phyloP scores from a whole-genome alignment of 2,113 vertebrate genomes.

The Thamnophis sirtalis region DNA sequence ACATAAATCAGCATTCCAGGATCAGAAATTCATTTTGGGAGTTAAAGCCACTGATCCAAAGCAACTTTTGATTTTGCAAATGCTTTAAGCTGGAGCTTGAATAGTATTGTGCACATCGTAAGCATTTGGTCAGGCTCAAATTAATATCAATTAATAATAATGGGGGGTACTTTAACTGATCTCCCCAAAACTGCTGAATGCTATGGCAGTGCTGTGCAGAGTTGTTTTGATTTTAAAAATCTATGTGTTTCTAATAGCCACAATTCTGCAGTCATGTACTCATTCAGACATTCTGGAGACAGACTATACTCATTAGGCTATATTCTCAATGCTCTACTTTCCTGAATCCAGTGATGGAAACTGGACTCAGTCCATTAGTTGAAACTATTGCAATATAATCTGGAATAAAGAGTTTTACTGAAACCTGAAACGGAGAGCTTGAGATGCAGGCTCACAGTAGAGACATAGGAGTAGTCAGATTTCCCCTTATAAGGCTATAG shows the following conservation, averaged over 20 bases:
- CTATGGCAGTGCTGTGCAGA: neutral
- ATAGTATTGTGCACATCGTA: neutral
- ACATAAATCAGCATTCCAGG: neutral
- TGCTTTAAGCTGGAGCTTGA: neutral
- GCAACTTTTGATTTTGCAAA: neutral
- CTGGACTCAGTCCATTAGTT: slow-evolving; percentile 1
- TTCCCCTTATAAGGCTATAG: neutral
- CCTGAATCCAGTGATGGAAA: neutral
- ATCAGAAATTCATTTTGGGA: neutral
- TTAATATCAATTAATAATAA: slow-evolving; percentile 10
- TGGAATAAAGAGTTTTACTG: neutral
- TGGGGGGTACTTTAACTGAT: neutral
- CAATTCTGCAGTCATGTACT: neutral
- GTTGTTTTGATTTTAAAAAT: neutral
- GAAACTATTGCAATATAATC: neutral
- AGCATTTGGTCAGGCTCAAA: neutral
- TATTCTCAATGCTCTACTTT: slow-evolving; percentile 1
- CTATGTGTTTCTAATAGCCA: neutral
- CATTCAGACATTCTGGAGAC: slow-evolving; percentile 26
- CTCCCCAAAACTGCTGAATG: neutral
- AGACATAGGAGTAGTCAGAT: neutral
- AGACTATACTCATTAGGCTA: neutral
- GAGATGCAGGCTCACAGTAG: neutral
- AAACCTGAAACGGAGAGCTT: neutral
- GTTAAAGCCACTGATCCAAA: neutral